These are phyloP conservation scores for Trichomalopsis sarcophagae DNA, from an alignment of 1,140 invertebrate species.

Conservation along the genomic window DNA sequence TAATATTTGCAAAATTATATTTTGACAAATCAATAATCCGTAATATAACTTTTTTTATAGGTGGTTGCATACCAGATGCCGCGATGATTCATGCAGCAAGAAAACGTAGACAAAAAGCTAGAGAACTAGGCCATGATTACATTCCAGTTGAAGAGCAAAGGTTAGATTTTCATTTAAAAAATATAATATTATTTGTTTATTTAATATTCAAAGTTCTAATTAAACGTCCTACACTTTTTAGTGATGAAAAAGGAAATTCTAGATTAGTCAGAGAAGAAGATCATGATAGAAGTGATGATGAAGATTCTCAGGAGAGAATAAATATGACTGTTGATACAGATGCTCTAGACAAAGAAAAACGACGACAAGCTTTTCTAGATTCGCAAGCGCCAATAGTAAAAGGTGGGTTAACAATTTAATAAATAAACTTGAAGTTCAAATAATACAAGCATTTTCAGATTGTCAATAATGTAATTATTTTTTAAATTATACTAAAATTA, in stretches of 20 bases:
- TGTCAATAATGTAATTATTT: no score
- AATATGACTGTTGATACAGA: conserved; percentile 87
- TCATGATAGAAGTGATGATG: conserved; percentile 84
- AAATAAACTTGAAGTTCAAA: no score
- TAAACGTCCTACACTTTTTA: conserved; percentile 53
- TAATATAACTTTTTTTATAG: conserved; percentile 66
- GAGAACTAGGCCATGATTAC: conserved; percentile 85
- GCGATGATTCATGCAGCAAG: conserved; percentile 96
- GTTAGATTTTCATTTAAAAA: conserved; percentile 57
- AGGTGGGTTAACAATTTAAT: conserved; percentile 69
- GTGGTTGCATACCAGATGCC: conserved; percentile 95
- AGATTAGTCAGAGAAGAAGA: conserved; percentile 91
- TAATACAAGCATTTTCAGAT: no score
- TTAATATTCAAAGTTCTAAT: not conserved
- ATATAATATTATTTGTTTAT: conserved; percentile 32
- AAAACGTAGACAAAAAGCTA: conserved; percentile 91
- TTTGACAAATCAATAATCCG: not conserved
- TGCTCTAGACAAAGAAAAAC: conserved; percentile 84
- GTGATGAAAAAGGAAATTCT: conserved; percentile 73
- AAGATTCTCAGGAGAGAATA: conserved; percentile 85
- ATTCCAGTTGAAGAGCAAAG: conserved; percentile 84
- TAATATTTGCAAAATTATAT: not conserved
- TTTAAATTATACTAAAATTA: no score
- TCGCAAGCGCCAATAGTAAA: conserved; percentile 81
- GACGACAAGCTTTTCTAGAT: conserved; percentile 87